A percentile compares a stretch with the other conserved stretches of the same genome.
phyloP scores from a whole-genome alignment of 2,888 invertebrate species.

The Scrobipalpa atriplicella region DNA sequence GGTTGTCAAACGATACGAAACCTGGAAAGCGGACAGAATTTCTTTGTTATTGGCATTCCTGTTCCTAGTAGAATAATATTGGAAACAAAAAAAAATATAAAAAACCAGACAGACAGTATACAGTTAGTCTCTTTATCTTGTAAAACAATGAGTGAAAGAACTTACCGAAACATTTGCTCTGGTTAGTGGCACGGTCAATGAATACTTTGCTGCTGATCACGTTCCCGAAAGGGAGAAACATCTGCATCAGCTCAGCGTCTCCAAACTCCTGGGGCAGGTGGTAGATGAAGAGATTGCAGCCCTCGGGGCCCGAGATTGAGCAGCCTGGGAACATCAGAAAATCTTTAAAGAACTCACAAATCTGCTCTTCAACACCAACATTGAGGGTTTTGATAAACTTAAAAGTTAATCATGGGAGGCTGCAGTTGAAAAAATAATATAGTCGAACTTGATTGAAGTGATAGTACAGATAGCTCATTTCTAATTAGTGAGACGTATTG shows the following conservation, averaged over 20 bases:
- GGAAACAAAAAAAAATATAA: neutral
- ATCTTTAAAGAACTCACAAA: conserved; percentile 86
- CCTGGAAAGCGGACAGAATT: conserved; percentile 84
- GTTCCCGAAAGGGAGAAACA: conserved; percentile 99
- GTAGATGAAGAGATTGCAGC: conserved; percentile 99
- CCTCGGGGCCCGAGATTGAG: conserved; percentile 99
- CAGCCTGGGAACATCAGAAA: conserved; percentile 92
- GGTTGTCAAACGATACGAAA: conserved; percentile 99
- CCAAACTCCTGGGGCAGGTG: conserved; percentile 99
- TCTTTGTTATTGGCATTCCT: too few species aligned
- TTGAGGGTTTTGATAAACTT: conserved; percentile 34
- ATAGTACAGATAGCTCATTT: neutral
- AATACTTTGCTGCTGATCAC: conserved; percentile 99
- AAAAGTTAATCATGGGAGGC: conserved; percentile 26
- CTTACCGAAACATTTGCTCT: conserved; percentile 99
- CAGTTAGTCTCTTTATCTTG: neutral
- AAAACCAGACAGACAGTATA: too few species aligned
- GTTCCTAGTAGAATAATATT: too few species aligned
- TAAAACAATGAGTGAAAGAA: conserved; percentile 23
- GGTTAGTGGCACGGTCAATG: conserved; percentile 99
- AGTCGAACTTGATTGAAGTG: neutral
- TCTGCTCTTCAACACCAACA: conserved; percentile 68
- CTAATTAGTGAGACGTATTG: neutral
- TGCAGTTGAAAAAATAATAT: neutral
- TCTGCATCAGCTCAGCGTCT: conserved; percentile 99